These are phyloP conservation scores for Syngnathus scovelli DNA, from an alignment of 2,113 vertebrate species.

Conservation along the genomic window DNA sequence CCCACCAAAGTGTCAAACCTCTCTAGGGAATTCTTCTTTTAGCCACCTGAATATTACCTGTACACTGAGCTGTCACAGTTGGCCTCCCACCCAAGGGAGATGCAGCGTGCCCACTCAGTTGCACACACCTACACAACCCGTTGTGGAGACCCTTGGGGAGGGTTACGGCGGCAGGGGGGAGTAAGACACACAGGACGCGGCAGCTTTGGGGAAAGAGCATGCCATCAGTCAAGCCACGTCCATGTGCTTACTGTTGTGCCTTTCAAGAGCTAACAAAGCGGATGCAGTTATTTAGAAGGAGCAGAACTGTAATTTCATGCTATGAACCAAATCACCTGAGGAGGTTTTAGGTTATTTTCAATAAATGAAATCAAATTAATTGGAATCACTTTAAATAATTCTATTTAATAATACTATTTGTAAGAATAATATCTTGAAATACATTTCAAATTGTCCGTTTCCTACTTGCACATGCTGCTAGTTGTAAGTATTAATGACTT, in stretches of 20 bases:
- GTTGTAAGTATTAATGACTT: too few species aligned
- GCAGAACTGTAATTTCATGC: too few species aligned
- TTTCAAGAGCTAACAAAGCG: constrained; percentile 25
- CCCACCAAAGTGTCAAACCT: constrained; percentile 29
- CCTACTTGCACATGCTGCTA: too few species aligned
- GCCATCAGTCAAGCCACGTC: constrained; percentile 50
- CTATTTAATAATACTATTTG: too few species aligned
- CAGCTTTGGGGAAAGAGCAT: constrained; percentile 45
- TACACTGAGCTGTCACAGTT: constrained; percentile 59
- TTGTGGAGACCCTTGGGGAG: constrained; percentile 48
- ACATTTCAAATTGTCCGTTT: too few species aligned
- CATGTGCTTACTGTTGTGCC: constrained; percentile 33
- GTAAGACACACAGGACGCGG: constrained; percentile 38
- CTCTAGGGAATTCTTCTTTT: constrained; percentile 46
- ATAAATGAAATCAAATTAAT: not conserved
- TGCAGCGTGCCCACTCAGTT: constrained; percentile 40
- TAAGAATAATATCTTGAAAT: too few species aligned
- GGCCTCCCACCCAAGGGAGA: constrained; percentile 55
- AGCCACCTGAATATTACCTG: constrained; percentile 60
- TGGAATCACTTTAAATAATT: too few species aligned
- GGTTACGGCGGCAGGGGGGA: constrained; percentile 12
- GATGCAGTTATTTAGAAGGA: not conserved
- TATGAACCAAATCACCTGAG: too few species aligned
- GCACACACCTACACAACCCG: constrained; percentile 16
- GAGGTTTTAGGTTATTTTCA: not conserved